These are phyloP conservation scores for Epinephelus awoara DNA, from an alignment of 2,797 vertebrate genomes.

Conservation along the genomic window DNA sequence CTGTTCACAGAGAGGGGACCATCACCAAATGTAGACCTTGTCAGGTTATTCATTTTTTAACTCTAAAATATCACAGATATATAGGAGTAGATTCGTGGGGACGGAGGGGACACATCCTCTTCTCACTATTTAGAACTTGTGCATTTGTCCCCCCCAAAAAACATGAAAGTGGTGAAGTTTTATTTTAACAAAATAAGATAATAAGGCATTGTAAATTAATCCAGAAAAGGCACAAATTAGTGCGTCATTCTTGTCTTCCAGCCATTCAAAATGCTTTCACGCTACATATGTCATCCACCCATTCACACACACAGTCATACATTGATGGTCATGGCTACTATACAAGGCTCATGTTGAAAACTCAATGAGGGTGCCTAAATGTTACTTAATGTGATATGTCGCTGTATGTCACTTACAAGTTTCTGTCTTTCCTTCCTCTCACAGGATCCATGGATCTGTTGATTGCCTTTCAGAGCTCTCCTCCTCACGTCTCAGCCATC, in stretches of 20 bases:
- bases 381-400: background rate
- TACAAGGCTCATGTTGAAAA: background rate
- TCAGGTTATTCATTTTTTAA: background rate
- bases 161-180: no score
- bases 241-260: no score
- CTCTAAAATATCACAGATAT: background rate
- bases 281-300: no score
- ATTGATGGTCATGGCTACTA: no score
- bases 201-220: no score
- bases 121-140: no score
- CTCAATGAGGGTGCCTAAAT: background rate
- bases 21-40: background rate
- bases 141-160: no score
- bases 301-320: no score
- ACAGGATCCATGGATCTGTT: constrained; percentile 90
- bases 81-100: background rate
- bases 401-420: background rate
- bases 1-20: background rate
- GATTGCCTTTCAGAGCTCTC: constrained; percentile 94
- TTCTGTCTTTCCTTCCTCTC: constrained; percentile 14
- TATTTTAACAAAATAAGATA: no score
- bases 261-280: no score
- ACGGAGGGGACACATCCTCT: background rate
- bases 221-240: no score
- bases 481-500: constrained; percentile 86